A percentile compares a stretch with the other conserved stretches of the same genome.
These are phyloP conservation scores for Hypocryptadius cinnamomeus DNA, from an alignment of 2,113 vertebrate species.

Conservation along the genomic window DNA sequence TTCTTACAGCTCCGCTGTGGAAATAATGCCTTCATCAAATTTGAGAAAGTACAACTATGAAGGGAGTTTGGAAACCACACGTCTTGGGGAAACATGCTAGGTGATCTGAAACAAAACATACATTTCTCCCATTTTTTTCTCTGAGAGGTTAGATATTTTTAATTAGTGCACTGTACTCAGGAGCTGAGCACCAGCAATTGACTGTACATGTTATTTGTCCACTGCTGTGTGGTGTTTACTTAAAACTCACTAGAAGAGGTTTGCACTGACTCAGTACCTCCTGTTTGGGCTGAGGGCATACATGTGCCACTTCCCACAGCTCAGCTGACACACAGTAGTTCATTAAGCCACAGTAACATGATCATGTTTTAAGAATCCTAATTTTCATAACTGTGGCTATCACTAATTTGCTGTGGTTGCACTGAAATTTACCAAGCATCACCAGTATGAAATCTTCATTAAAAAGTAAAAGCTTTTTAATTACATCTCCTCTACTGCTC, in stretches of 20 bases:
- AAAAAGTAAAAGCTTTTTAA: slow-evolving; percentile 10
- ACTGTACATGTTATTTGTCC: background rate
- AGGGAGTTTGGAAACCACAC: background rate
- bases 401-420: background rate
- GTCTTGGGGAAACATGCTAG: background rate
- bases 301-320: background rate
- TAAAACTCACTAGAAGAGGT: background rate
- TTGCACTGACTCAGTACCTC: background rate
- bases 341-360: background rate
- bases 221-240: background rate
- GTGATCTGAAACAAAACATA: background rate
- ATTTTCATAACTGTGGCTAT: background rate
- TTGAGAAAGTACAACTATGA: background rate
- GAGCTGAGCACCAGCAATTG: background rate
- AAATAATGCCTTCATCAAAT: background rate
- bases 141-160: background rate
- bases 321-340: background rate
- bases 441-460: background rate
- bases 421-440: background rate
- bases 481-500: background rate
- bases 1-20: background rate
- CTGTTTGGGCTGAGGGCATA: background rate
- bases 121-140: background rate
- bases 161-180: background rate
- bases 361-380: background rate